These are phyloP conservation scores for Euzophera pinguis DNA, from an alignment of 2,888 invertebrate genomes.

Conservation along the genomic window DNA sequence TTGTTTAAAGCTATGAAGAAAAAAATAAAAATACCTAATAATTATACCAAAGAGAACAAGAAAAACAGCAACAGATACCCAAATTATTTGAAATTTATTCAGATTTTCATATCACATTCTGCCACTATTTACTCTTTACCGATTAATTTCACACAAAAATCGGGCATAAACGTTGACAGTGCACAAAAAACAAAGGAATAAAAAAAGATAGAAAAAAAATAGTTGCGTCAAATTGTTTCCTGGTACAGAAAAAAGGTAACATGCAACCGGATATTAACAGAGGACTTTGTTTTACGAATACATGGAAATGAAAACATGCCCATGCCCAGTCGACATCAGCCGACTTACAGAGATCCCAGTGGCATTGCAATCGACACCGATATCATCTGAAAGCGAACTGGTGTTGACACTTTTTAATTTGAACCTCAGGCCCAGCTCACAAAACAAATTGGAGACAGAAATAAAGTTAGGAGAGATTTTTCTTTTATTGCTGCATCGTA, in stretches of 20 bases:
- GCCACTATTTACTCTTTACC: too few species aligned
- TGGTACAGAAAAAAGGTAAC: neutral
- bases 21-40: too few species aligned
- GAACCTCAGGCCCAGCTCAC: neutral
- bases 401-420: slow-evolving; percentile 9
- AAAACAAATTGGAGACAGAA: neutral
- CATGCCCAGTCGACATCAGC: neutral
- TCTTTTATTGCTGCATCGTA: too few species aligned
- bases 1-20: too few species aligned
- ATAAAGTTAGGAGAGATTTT: neutral
- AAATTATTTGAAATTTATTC: too few species aligned
- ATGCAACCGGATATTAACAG: neutral
- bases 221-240: slow-evolving; percentile 1
- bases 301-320: slow-evolving; percentile 2
- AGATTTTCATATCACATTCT: too few species aligned
- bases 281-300: neutral
- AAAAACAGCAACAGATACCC: too few species aligned
- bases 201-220: neutral
- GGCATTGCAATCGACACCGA: slow-evolving; percentile 9
- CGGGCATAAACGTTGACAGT: neutral
- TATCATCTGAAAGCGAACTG: neutral
- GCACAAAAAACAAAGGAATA: neutral
- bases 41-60: too few species aligned
- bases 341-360: neutral
- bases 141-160: neutral